These are phyloP conservation scores for Setipinna tenuifilis DNA, from an alignment of 2,797 vertebrate species.

Conservation along the genomic window DNA sequence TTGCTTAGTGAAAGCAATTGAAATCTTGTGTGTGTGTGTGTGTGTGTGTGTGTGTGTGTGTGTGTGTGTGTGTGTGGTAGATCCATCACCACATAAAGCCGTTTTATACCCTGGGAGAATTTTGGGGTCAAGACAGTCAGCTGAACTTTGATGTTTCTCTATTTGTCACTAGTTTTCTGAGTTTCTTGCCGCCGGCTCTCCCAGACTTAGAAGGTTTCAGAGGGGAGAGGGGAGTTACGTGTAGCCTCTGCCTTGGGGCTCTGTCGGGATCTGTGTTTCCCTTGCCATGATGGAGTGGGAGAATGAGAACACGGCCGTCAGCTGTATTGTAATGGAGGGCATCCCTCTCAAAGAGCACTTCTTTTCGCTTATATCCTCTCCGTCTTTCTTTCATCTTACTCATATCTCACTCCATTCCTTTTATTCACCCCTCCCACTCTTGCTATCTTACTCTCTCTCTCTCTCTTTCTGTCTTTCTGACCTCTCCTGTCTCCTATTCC, in stretches of 20 bases:
- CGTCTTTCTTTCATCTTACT: conserved; percentile 27
- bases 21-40: not conserved
- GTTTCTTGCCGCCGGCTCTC: conserved; percentile 34
- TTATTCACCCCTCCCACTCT: conserved; percentile 16
- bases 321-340: conserved; percentile 52
- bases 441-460: conserved; percentile 29
- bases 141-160: not conserved
- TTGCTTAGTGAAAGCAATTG: not conserved
- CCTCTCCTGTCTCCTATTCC: not conserved
- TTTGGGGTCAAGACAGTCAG: not conserved
- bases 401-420: not conserved
- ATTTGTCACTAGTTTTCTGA: conserved; percentile 12
- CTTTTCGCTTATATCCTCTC: conserved; percentile 11
- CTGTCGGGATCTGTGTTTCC: not conserved
- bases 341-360: not conserved
- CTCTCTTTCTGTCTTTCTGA: not conserved
- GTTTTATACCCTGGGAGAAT: not conserved
- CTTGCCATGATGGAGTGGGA: conserved; percentile 36
- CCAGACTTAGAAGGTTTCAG: conserved; percentile 33
- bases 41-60: not conserved
- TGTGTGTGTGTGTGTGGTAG: not conserved
- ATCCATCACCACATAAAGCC: not conserved
- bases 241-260: conserved; percentile 26
- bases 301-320: conserved; percentile 53
- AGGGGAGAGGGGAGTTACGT: conserved; percentile 28